Percentiles rank a stretch among this genome's conserved stretches.
Conservation (phyloP, 1,140 invertebrate genomes). For the Steinernema khuongi region DNA sequence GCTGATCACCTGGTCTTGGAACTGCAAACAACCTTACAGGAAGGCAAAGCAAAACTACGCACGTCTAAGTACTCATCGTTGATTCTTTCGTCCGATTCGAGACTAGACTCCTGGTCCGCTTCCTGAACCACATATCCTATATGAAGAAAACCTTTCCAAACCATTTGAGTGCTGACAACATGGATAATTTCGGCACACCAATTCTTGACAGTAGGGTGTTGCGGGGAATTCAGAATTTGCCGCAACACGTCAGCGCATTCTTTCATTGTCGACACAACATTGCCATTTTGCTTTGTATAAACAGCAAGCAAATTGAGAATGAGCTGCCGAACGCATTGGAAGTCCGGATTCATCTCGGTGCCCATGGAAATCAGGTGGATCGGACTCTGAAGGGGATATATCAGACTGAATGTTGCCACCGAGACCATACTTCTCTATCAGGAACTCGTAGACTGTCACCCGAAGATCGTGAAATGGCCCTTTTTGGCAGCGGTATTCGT, state of each 20-base stretch:
- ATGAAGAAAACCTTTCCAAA: background rate
- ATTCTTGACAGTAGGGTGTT: slow-evolving; percentile 55
- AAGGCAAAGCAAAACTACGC: slow-evolving; percentile 26
- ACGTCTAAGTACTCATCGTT: slow-evolving; percentile 59
- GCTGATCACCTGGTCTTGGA: slow-evolving; percentile 67
- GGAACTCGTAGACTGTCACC: slow-evolving; percentile 56
- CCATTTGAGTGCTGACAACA: slow-evolving; percentile 53
- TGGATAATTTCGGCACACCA: slow-evolving; percentile 56
- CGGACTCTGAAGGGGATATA: slow-evolving; percentile 43
- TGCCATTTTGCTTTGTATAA: slow-evolving; percentile 49
- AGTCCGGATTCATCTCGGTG: slow-evolving; percentile 57
- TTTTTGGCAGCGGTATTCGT: slow-evolving; percentile 54
- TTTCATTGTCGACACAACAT: slow-evolving; percentile 53
- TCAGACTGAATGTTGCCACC: slow-evolving; percentile 9
- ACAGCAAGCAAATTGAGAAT: slow-evolving; percentile 53
- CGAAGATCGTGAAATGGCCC: slow-evolving; percentile 55
- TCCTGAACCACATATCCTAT: slow-evolving; percentile 38
- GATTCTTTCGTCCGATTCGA: slow-evolving; percentile 53
- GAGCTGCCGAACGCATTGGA: slow-evolving; percentile 57
- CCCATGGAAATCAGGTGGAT: slow-evolving; percentile 49
- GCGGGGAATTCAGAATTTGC: slow-evolving; percentile 57
- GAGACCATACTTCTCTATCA: slow-evolving; percentile 47
- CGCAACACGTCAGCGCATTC: slow-evolving; percentile 53
- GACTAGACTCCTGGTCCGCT: slow-evolving; percentile 50
- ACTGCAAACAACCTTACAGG: slow-evolving; percentile 61